phyloP scores from a whole-genome alignment of 2,113 vertebrate genomes.

The Lepus europaeus region DNA sequence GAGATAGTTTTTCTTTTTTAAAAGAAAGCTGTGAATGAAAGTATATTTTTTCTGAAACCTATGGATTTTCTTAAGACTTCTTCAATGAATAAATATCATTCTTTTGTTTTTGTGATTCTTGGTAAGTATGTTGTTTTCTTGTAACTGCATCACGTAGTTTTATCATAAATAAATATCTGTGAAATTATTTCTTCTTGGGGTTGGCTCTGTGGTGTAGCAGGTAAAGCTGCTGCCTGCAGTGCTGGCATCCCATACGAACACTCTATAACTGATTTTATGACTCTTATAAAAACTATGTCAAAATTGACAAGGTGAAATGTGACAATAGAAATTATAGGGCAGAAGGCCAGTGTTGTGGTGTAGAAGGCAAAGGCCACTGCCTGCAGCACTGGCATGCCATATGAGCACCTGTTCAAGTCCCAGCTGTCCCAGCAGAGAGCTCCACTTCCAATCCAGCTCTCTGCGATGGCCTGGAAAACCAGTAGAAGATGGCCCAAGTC shows the following conservation, averaged over 20 bases:
- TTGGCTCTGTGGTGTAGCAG: too few relatives aligned
- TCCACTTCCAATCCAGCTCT: too few relatives aligned
- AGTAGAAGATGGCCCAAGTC: too few relatives aligned
- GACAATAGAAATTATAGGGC: not conserved
- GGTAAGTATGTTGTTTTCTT: constrained; percentile 7
- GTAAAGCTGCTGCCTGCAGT: too few relatives aligned
- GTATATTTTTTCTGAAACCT: not conserved
- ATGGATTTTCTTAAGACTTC: not conserved
- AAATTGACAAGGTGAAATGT: not conserved
- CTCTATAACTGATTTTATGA: not conserved
- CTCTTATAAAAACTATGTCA: not conserved
- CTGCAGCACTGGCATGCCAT: too few relatives aligned
- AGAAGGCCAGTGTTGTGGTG: too few relatives aligned
- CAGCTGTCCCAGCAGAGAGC: too few relatives aligned
- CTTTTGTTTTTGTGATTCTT: constrained; percentile 1
- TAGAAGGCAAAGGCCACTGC: too few relatives aligned
- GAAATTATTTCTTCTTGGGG: not conserved
- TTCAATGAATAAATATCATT: not conserved
- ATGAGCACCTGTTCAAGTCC: too few relatives aligned
- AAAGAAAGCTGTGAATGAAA: not conserved
- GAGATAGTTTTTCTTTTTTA: not conserved
- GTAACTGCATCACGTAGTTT: not conserved
- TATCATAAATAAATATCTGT: constrained; percentile 14
- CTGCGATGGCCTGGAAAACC: too few relatives aligned
- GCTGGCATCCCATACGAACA: not conserved